Evolutionary conservation across 2,888 invertebrate genomes (phyloP), one percentile per base, ranked within the genome.

Genomic region (Polyploca ridens): DNA sequence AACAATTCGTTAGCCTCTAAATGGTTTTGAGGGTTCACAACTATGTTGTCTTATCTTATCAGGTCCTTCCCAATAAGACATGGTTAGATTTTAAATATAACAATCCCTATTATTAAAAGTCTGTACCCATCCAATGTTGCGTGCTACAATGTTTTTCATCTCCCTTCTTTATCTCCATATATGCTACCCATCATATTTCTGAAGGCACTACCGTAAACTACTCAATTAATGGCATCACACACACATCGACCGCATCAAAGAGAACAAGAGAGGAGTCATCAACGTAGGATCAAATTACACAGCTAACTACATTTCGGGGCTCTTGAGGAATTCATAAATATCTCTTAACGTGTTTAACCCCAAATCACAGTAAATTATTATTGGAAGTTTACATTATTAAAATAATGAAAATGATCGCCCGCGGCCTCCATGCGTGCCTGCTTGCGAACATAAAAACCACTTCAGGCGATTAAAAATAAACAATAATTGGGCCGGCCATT

Each of bases 321-420:
- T 87, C 85, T 84, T 74, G 79, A 82, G 85, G 88, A 86, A 90
- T 90, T 89, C 90, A 92, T 93, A 91, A 93, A 91, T 89, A 93
- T 91, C 87, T 90, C 88, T 88, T 90, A 93, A 93, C 91, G 90
- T 92, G 93, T 92, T 93, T 93, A 93, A 91, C 91, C 94, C 91
- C 87, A 91, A 94, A 94, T 93, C 93, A 93, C 90, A 87, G 92
- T 92, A 93, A 94, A 93, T 94, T 94, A 93, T 94, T 93, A 93
- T 93, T 93, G 92, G 92, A 88, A 93, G 93, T 93, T 93, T 90
- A 93, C 93, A 93, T 93, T 93, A 94, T 94, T 94, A 93, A 94
- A 94, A 93, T 94, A 94, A 94, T 94, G 94, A 94, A 93, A 94
- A 93, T 93, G 93, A 92, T 89, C 90, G 92, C 93, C 87, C 73